These are phyloP conservation scores for Subanguina moxae DNA, from an alignment of 1,140 invertebrate genomes.

Conservation along the genomic window DNA sequence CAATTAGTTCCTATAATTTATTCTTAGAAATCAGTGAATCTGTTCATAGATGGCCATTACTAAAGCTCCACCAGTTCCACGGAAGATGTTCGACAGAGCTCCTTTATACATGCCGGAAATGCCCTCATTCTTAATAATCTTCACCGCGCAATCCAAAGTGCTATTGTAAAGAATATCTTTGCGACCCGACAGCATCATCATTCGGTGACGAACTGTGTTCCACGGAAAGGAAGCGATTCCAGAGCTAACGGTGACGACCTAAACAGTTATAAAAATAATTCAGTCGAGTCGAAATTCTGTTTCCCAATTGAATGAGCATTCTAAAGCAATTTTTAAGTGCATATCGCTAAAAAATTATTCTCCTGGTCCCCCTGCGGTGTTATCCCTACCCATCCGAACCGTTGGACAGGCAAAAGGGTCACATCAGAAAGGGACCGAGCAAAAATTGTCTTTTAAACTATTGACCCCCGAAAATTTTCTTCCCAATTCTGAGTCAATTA, in stretches of 20 bases:
- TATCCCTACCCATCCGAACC: too few relatives aligned
- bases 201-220: constrained; percentile 64
- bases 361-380: too few relatives aligned
- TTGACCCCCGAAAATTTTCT: too few relatives aligned
- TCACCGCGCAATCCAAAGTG: constrained; percentile 62
- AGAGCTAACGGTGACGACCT: constrained; percentile 63
- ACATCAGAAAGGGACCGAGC: too few relatives aligned
- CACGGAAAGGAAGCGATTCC: constrained; percentile 67
- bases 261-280: background rate
- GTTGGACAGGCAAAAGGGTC: too few relatives aligned
- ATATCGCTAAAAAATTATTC: too few relatives aligned
- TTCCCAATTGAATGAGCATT: too few relatives aligned
- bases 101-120: constrained; percentile 63
- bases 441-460: too few relatives aligned
- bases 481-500: too few relatives aligned
- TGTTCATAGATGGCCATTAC: constrained; percentile 64
- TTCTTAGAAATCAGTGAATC: constrained; percentile 57
- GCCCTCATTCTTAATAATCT: constrained; percentile 64
- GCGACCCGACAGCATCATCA: constrained; percentile 65
- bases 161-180: constrained; percentile 65
- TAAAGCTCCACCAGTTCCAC: constrained; percentile 62
- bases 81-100: constrained; percentile 64
- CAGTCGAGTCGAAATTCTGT: too few relatives aligned
- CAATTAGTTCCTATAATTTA: too few relatives aligned
- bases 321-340: too few relatives aligned